These are phyloP conservation scores for Proteles cristata DNA, from an alignment of 2,113 vertebrate genomes.

Conservation along the genomic window DNA sequence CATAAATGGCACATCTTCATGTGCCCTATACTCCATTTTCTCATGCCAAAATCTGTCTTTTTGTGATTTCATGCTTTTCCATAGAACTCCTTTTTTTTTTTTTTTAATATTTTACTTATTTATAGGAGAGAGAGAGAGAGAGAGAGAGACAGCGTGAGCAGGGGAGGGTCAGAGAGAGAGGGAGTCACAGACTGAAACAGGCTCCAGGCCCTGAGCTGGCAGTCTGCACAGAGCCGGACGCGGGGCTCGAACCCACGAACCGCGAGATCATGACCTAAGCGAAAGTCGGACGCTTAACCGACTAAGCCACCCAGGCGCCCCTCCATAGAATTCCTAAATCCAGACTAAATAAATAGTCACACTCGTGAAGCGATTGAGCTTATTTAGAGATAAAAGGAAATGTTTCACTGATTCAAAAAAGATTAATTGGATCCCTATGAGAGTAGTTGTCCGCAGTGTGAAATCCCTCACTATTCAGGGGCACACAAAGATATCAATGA, in stretches of 20 bases:
- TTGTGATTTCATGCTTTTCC: background rate
- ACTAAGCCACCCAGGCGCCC: no score
- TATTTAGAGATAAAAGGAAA: background rate
- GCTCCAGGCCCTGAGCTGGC: no score
- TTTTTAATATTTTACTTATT: no score
- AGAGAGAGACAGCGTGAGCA: no score
- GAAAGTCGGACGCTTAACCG: no score
- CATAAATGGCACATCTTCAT: background rate
- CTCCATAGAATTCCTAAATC: background rate
- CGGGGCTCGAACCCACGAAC: no score
- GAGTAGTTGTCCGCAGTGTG: background rate
- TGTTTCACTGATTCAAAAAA: background rate
- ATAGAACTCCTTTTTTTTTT: no score
- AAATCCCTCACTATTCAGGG: background rate
- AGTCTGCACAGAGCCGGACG: no score
- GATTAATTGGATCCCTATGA: background rate
- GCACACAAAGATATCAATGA: background rate
- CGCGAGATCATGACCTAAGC: no score
- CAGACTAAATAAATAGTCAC: slow-evolving; percentile 17
- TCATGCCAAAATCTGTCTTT: background rate
- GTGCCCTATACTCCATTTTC: background rate
- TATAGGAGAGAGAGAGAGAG: no score
- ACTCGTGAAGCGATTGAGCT: background rate
- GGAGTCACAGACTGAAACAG: no score
- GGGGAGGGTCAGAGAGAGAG: no score